Base-by-base conservation (phyloP, 2,113 vertebrate species). In the Callocephalon fimbriatum region DNA sequence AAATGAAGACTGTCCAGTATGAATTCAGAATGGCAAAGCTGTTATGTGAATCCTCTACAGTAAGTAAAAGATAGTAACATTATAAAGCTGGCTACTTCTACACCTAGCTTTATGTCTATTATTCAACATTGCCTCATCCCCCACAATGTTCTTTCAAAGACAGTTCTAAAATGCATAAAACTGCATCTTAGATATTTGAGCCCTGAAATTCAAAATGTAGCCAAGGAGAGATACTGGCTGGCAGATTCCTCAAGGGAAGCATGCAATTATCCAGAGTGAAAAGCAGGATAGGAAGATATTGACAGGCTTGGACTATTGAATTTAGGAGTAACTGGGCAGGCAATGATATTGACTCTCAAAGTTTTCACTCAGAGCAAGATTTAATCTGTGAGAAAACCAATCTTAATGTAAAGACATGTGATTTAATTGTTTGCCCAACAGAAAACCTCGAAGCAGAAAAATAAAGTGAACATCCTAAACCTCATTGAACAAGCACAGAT, bases 161-260 rank as follows among this genome's bases (percentile, higher is more conserved):
- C 67, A 67, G 7, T 72, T 86, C 92, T 81, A 84, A 96, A 93
- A 76, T 53, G 45, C 25, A 73, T 70, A 67, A 95, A 94, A 83
- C 62, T 32, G 17, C 9, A 70, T 85, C 42, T 77, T 66, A 75
- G 48, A 32, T 67, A 51, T 63, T 88, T 81, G 40, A 85, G 47
- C 22, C 61, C 18, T 47, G 31, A 81, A 84, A 90, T 42, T 26
- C 22, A 89, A 92, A 78, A 59, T 18, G 47, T 26, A 80, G 13
- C 4, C 10, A 22, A 32, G 9, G 16, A 75, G 62, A 78, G 47
- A 59, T 50, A 48, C 7, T 19, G 23, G 7, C 29, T 65, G 12
- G 11, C 10, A 6, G 10, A 50, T 56, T 91, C 78, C 66, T 95
- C 40, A 16, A 40, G 48, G 90, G 66, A 4, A 18, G 1, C 26